phyloP scores from a whole-genome alignment of 1,140 invertebrate genomes.

The Hormaphis cornu region DNA sequence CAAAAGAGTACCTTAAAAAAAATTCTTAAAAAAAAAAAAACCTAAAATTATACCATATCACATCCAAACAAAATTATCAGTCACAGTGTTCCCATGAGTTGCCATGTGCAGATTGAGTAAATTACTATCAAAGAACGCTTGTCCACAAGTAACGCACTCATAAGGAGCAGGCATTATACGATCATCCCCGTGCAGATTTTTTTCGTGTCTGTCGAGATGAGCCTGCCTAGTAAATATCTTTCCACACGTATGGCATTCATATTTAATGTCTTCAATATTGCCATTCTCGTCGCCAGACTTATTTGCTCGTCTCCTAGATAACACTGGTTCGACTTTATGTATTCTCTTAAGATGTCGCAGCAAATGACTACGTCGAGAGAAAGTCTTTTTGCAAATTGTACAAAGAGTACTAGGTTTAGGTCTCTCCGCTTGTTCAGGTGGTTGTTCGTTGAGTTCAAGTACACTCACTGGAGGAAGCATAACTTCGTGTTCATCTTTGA shows the following conservation, averaged over 20 bases:
- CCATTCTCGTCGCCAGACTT: constrained; percentile 33
- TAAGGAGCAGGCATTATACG: constrained; percentile 28
- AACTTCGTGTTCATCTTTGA: constrained; percentile 5
- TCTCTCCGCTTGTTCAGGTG: neutral
- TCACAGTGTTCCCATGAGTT: constrained; percentile 36
- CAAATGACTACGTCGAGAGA: constrained; percentile 36
- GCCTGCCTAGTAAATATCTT: constrained; percentile 34
- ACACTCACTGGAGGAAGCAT: constrained; percentile 17
- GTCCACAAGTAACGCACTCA: constrained; percentile 37
- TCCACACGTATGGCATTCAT: constrained; percentile 34
- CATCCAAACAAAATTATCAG: constrained; percentile 38
- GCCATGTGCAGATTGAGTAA: constrained; percentile 36
- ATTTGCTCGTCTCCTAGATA: constrained; percentile 4
- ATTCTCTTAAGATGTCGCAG: constrained; percentile 36
- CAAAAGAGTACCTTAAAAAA: neutral
- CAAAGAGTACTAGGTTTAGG: constrained; percentile 34
- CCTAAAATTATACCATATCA: constrained; percentile 27
- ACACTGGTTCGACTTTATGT: constrained; percentile 33
- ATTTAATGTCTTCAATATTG: constrained; percentile 25
- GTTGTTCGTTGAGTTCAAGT: constrained; percentile 21
- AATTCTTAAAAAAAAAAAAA: neutral
- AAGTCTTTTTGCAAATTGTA: constrained; percentile 36
- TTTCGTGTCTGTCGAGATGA: constrained; percentile 35
- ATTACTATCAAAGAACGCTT: constrained; percentile 36
- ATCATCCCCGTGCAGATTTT: constrained; percentile 31